A percentile compares a stretch with the other conserved stretches of the same genome.
Conservation (phyloP, 2,113 vertebrate species). For the Brachyhypopomus gauderio region DNA sequence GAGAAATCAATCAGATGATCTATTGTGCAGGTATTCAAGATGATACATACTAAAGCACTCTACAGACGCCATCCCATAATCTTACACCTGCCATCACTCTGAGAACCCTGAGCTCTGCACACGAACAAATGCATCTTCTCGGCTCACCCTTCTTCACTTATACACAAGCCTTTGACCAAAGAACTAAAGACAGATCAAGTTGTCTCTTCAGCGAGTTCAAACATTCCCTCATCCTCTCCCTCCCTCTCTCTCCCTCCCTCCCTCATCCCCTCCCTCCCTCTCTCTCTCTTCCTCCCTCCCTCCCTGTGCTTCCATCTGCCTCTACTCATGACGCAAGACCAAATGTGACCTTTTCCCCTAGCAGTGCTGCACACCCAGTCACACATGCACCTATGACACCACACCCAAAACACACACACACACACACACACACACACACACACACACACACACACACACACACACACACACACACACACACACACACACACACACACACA, state of each 20-base stretch:
- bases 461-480: not conserved
- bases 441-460: constrained; percentile 12
- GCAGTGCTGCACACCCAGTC: not conserved
- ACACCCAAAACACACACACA: not conserved
- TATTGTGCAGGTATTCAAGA: constrained; percentile 9
- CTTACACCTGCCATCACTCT: not conserved
- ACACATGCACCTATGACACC: not conserved
- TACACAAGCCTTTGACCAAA: not conserved
- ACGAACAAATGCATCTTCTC: not conserved
- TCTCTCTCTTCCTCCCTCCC: not conserved
- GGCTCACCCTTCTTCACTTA: not conserved
- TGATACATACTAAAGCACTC: constrained; percentile 8
- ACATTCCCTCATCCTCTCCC: constrained; percentile 47
- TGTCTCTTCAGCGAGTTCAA: not conserved
- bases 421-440: constrained; percentile 4
- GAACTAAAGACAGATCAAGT: not conserved
- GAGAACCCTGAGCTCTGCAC: not conserved
- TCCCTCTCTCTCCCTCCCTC: not conserved
- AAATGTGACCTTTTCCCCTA: not conserved
- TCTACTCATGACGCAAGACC: constrained; percentile 57
- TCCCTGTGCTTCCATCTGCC: constrained; percentile 66
- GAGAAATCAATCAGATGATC: not conserved
- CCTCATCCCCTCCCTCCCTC: constrained; percentile 39
- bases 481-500: constrained; percentile 21
- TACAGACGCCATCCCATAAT: constrained; percentile 37